Conservation (phyloP, 1,140 invertebrate species). For the Brachystomella parvula region DNA sequence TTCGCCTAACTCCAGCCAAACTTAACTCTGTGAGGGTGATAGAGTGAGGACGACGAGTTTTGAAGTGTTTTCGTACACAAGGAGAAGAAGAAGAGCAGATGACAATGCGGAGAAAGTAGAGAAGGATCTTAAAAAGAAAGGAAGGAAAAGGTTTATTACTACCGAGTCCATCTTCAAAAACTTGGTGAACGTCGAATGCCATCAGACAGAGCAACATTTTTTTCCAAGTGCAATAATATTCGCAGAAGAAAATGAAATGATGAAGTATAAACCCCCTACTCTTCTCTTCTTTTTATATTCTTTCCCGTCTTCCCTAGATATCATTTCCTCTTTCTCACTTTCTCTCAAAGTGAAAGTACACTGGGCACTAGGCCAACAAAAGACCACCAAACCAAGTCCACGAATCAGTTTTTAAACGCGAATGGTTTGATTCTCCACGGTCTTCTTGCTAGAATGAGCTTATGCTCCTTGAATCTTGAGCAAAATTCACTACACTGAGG, state of each 20-base stretch:
- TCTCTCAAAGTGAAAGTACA: neutral
- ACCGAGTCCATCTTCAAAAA: neutral
- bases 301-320: constrained; percentile 18
- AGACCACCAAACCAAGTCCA: no score
- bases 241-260: constrained; percentile 34
- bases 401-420: no score
- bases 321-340: constrained; percentile 19
- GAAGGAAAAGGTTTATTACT: constrained; percentile 30
- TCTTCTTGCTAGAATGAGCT: no score
- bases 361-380: constrained; percentile 33
- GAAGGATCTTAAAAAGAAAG: neutral
- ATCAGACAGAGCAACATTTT: constrained; percentile 33
- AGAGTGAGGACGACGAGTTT: neutral
- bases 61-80: neutral
- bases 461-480: no score
- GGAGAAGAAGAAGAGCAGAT: neutral
- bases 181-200: constrained; percentile 20
- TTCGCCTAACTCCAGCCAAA: neutral
- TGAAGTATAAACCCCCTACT: neutral
- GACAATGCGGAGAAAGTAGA: neutral
- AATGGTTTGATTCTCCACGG: no score
- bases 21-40: neutral
- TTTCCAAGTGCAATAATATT: constrained; percentile 35
- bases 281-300: constrained; percentile 26
- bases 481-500: no score